A percentile compares a stretch with the other conserved stretches of the same genome.
phyloP scores from a whole-genome alignment of 2,113 vertebrate species.

The Sturnira hondurensis region DNA sequence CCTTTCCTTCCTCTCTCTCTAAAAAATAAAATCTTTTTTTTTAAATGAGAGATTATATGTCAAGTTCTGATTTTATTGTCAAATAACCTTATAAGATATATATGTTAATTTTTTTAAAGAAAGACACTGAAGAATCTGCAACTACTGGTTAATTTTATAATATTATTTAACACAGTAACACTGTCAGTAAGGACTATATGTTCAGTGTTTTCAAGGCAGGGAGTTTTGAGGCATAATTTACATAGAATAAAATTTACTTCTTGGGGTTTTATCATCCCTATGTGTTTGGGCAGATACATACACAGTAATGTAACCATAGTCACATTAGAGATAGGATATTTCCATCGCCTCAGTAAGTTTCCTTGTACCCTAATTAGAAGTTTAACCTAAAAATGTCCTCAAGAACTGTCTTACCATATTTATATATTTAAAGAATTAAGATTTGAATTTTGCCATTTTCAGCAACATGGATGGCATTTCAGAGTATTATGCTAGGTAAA shows the following conservation, averaged over 20 bases:
- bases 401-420: not conserved
- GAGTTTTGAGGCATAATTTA: not conserved
- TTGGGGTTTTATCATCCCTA: not conserved
- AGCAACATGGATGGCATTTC: not conserved
- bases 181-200: not conserved
- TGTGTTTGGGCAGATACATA: not conserved
- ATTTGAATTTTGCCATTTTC: not conserved
- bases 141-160: slow-evolving; percentile 35
- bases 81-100: not conserved
- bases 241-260: not conserved
- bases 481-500: not conserved
- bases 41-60: not conserved
- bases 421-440: slow-evolving; percentile 21
- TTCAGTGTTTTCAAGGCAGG: not conserved
- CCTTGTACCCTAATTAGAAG: not conserved
- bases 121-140: not conserved
- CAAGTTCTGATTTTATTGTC: slow-evolving; percentile 16
- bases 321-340: not conserved
- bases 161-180: not conserved
- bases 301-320: not conserved
- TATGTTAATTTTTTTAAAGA: not conserved
- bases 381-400: not conserved
- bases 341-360: not conserved
- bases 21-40: no score
- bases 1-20: no score